Evolutionary conservation across 2,113 vertebrate genomes (phyloP).

Genomic region (Mormyrus lacerda): DNA sequence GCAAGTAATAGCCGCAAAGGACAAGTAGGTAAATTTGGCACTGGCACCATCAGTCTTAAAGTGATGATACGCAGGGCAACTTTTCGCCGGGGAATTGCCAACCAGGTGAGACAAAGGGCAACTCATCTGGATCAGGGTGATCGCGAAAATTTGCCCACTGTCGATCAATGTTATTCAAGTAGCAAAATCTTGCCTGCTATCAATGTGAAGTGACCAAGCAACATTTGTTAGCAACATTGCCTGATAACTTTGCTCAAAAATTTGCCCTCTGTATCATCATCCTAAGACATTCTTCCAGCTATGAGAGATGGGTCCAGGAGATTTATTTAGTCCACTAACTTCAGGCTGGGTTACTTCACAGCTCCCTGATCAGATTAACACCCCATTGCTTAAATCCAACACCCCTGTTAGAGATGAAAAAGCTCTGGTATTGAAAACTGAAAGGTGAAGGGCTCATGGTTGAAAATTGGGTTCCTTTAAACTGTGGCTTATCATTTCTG

Average conservation of each 20-base stretch:
- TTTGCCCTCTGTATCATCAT: neutral
- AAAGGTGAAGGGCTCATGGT: neutral
- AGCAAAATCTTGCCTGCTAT: neutral
- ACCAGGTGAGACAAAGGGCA: neutral
- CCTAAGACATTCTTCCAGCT: neutral
- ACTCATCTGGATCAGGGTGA: neutral
- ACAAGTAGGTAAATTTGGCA: neutral
- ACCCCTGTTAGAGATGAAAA: neutral
- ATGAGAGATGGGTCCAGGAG: neutral
- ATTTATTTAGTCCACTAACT: neutral
- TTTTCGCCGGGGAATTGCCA: neutral
- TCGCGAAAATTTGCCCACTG: neutral
- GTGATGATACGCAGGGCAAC: neutral
- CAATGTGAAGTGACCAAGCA: neutral
- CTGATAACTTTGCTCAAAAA: neutral
- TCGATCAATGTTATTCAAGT: neutral
- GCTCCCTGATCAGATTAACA: neutral
- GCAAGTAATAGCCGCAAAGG: neutral
- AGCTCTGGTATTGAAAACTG: neutral
- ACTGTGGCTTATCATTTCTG: slow-evolving; percentile 26
- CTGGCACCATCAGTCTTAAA: neutral
- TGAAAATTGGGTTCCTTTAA: neutral
- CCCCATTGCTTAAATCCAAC: neutral
- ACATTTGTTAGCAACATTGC: neutral
- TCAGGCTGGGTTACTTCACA: neutral